Conservation (phyloP, 2,797 vertebrate genomes). For the Echiichthys vipera region DNA sequence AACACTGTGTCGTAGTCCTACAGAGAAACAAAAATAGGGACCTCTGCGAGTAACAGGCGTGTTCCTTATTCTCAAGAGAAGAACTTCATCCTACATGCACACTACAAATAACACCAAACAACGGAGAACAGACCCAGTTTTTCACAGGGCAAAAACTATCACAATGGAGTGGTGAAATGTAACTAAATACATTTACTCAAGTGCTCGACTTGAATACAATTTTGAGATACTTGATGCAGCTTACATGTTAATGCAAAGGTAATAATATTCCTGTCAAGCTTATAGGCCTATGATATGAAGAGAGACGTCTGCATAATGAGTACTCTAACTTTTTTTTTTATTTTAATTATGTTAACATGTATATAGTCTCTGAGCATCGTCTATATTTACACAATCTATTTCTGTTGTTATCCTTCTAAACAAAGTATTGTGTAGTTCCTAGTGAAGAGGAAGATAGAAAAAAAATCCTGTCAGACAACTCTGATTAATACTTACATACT, state of each 20-base stretch:
- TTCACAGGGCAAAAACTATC: not conserved
- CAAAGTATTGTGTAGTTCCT: not conserved
- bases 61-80: conserved; percentile 16
- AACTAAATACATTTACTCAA: not conserved
- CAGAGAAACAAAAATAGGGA: conserved; percentile 32
- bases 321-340: not conserved
- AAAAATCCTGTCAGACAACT: not conserved
- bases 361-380: not conserved
- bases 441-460: not conserved
- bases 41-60: conserved; percentile 4
- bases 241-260: not conserved
- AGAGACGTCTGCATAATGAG: not conserved
- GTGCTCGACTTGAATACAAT: not conserved
- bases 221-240: not conserved
- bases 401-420: not conserved
- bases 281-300: too few species aligned
- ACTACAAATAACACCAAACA: not conserved
- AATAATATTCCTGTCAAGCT: too few species aligned
- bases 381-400: not conserved
- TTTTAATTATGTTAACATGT: not conserved
- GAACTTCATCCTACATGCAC: not conserved
- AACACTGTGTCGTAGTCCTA: conserved; percentile 32
- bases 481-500: not conserved
- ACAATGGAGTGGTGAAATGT: not conserved
- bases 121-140: not conserved